Percentiles rank a stretch among this genome's conserved stretches.
Evolutionary conservation across 2,113 vertebrate genomes (phyloP).

Genomic region (Crotalus helleri): DNA sequence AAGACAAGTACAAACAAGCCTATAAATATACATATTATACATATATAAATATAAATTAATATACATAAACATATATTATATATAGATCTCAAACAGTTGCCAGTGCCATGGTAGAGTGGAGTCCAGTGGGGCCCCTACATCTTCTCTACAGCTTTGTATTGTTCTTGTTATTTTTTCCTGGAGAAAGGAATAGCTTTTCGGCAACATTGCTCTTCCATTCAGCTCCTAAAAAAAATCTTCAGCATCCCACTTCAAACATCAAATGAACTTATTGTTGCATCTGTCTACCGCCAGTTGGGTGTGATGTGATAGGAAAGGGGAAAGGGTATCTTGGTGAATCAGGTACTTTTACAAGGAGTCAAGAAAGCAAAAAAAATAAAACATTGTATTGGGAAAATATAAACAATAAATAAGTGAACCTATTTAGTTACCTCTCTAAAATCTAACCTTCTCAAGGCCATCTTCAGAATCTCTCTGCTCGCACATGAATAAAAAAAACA

Average conservation of each 20-base stretch:
- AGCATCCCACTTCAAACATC: slow-evolving; percentile 61
- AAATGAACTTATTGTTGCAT: slow-evolving; percentile 39
- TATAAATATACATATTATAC: slow-evolving; percentile 33
- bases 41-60: slow-evolving; percentile 62
- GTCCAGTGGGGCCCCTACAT: slow-evolving; percentile 65
- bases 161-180: slow-evolving; percentile 61
- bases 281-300: slow-evolving; percentile 43
- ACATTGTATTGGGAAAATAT: slow-evolving; percentile 29
- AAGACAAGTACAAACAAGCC: slow-evolving; percentile 60
- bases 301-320: slow-evolving; percentile 42
- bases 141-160: slow-evolving; percentile 61
- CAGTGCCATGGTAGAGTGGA: slow-evolving; percentile 71
- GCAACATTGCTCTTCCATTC: slow-evolving; percentile 67
- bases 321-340: slow-evolving; percentile 32
- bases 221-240: slow-evolving; percentile 52
- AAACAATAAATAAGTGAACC: slow-evolving; percentile 37
- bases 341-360: slow-evolving; percentile 36
- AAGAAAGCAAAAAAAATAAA: slow-evolving; percentile 13
- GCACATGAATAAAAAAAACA: neutral
- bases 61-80: slow-evolving; percentile 63
- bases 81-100: slow-evolving; percentile 68
- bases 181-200: slow-evolving; percentile 58
- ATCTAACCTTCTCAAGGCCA: slow-evolving; percentile 46
- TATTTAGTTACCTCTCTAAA: slow-evolving; percentile 51
- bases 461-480: slow-evolving; percentile 41